Conservation (phyloP, 2,797 vertebrate genomes). For the Cephalopachus bancanus region DNA sequence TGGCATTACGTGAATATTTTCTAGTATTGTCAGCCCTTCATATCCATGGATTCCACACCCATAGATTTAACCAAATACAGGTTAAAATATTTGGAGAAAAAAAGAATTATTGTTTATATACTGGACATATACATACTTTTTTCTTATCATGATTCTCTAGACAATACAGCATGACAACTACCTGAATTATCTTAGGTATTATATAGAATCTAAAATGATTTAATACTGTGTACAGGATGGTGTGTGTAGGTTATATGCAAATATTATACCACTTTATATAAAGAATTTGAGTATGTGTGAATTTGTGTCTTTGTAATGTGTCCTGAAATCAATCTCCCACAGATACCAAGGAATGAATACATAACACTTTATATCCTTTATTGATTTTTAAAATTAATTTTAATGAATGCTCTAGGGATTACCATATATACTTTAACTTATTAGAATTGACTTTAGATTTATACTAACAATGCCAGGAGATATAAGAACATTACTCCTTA, state of each 20-base stretch:
- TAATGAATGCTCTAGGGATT: neutral
- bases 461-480: neutral
- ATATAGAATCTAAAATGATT: neutral
- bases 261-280: neutral
- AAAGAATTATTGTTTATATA: neutral
- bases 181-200: neutral
- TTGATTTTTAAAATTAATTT: neutral
- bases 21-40: neutral
- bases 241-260: neutral
- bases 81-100: neutral
- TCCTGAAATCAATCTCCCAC: neutral
- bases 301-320: neutral
- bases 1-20: neutral
- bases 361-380: neutral
- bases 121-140: neutral
- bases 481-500: neutral
- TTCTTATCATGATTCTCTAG: neutral
- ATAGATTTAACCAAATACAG: neutral
- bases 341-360: neutral
- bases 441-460: neutral
- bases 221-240: neutral
- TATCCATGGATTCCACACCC: neutral
- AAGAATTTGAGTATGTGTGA: neutral
- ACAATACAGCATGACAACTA: neutral
- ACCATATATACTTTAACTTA: neutral